A percentile compares a stretch with the other conserved stretches of the same genome.
phyloP scores from a whole-genome alignment of 2,888 invertebrate species.

The Chrysomela aeneicollis region DNA sequence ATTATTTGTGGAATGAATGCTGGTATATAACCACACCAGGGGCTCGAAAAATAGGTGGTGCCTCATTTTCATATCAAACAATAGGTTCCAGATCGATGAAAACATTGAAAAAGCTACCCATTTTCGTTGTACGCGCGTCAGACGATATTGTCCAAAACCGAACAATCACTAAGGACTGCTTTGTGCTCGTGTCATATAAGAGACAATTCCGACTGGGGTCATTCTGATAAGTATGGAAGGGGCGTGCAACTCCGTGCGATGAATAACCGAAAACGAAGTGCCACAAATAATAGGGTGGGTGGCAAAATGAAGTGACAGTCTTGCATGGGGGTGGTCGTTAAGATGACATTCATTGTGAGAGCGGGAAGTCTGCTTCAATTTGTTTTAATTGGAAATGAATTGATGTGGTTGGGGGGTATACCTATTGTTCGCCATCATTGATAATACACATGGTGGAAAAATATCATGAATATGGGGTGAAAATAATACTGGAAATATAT shows the following conservation, averaged over 20 bases:
- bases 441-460: neutral
- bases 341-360: constrained; percentile 34
- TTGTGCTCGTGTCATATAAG: constrained; percentile 47
- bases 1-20: too few species aligned
- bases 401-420: constrained; percentile 14
- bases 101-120: neutral
- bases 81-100: neutral
- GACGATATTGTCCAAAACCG: constrained; percentile 41
- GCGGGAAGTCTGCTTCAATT: constrained; percentile 31
- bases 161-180: constrained; percentile 32
- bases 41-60: too few species aligned
- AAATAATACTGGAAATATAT: too few species aligned
- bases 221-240: constrained; percentile 32
- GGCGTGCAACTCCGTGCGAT: constrained; percentile 24
- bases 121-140: constrained; percentile 7
- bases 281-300: constrained; percentile 38
- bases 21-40: too few species aligned
- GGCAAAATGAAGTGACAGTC: constrained; percentile 30
- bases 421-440: constrained; percentile 12
- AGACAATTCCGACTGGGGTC: constrained; percentile 37
- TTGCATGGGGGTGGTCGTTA: constrained; percentile 23
- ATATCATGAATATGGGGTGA: too few species aligned
- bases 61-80: too few species aligned
- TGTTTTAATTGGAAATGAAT: constrained; percentile 34
- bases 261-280: constrained; percentile 40